Evolutionary conservation across 2,888 invertebrate genomes (phyloP).

Genomic region (Yponomeuta plumbellus): DNA sequence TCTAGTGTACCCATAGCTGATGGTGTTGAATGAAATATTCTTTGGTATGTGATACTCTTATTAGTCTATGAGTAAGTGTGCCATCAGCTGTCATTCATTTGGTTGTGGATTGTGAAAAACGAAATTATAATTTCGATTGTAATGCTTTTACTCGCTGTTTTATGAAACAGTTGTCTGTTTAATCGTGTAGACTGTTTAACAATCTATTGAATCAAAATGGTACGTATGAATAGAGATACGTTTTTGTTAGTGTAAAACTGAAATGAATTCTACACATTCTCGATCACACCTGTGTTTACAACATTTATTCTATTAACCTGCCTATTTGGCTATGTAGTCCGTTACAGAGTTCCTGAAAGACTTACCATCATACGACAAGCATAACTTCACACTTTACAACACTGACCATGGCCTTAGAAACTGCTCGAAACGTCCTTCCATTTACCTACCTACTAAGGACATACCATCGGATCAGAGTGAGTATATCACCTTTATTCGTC

Average conservation of each 20-base stretch:
- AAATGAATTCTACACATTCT: conserved; percentile 36
- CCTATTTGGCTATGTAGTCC: conserved; percentile 71
- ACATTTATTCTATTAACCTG: conserved; percentile 12
- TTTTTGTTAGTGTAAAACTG: conserved; percentile 24
- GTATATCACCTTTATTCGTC: conserved; percentile 28
- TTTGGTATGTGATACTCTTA: neutral
- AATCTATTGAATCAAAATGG: conserved; percentile 45
- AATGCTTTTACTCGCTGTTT: conserved; percentile 40
- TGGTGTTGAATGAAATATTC: too few relatives aligned
- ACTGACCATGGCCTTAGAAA: conserved; percentile 89
- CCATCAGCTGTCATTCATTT: conserved; percentile 44
- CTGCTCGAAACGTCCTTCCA: conserved; percentile 90
- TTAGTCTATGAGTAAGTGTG: neutral
- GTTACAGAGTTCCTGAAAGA: conserved; percentile 94
- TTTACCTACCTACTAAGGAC: conserved; percentile 95
- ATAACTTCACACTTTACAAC: conserved; percentile 93
- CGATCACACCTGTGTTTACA: conserved; percentile 32
- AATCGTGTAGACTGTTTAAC: conserved; percentile 28
- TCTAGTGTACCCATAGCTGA: too few relatives aligned
- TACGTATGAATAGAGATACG: conserved; percentile 30
- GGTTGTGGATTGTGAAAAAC: conserved; percentile 23
- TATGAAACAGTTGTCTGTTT: conserved; percentile 32
- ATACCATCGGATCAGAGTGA: conserved; percentile 95
- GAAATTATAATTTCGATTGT: conserved; percentile 37
- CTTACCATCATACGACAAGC: conserved; percentile 92